phyloP scores from a whole-genome alignment of 2,113 vertebrate species.

The Casuarius casuarius region DNA sequence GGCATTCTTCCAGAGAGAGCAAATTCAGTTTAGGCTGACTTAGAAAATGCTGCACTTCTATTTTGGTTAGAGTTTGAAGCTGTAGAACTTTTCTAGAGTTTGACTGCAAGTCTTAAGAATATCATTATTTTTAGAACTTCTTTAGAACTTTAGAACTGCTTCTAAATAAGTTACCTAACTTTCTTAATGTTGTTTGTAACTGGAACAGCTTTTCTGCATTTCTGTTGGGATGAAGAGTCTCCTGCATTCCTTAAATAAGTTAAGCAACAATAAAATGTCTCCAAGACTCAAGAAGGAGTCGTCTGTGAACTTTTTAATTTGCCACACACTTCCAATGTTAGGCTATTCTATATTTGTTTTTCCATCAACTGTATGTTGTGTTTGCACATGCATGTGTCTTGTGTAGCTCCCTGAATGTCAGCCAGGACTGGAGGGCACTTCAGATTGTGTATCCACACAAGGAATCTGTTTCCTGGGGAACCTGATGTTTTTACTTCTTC shows the following conservation, averaged over 20 bases:
- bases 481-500: neutral
- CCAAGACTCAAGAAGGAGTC: neutral
- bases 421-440: constrained; percentile 45
- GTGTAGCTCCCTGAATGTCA: constrained; percentile 13
- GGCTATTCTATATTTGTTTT: constrained; percentile 32
- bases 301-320: constrained; percentile 15
- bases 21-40: constrained; percentile 13
- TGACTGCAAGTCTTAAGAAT: neutral
- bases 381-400: constrained; percentile 40
- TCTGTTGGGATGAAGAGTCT: constrained; percentile 42
- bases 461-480: constrained; percentile 48
- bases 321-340: neutral
- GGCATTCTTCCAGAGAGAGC: constrained; percentile 24
- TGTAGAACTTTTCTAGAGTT: constrained; percentile 12
- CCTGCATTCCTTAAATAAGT: constrained; percentile 46
- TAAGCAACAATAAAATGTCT: constrained; percentile 3
- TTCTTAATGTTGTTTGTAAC: constrained; percentile 30
- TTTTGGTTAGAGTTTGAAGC: constrained; percentile 5
- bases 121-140: constrained; percentile 19
- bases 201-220: neutral
- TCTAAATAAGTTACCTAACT: constrained; percentile 23
- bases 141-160: constrained; percentile 12
- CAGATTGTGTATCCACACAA: constrained; percentile 26
- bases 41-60: constrained; percentile 20
- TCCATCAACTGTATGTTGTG: neutral